Base-by-base conservation (phyloP, 30 jellyfish, hydroid and myxozoan species). In the Pelagia noctiluca region DNA sequence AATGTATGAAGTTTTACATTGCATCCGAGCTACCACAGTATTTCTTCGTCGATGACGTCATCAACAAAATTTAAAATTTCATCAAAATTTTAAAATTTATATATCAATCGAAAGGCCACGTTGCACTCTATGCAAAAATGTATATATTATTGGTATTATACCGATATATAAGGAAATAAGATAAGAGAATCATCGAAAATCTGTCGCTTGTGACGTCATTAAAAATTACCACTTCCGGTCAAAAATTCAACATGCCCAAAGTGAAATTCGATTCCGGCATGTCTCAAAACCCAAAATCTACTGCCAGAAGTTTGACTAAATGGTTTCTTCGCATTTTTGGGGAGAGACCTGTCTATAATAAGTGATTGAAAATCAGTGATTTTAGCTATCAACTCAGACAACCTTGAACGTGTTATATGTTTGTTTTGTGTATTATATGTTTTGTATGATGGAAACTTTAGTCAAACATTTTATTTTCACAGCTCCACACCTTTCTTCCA, bases 291-390 rank as follows among this genome's bases (percentile, higher is more conserved):
- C 80, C 80, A 61, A 67, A 67, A 67, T 67, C 80, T 30, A 63
- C 35, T 67, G 32, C 23, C 63, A 67, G 26, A 67, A 31, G 63
- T 67, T 67, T 67, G 80, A 67, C 80, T 34, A 67, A 35, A 67
- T 30, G 80, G 80, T 67, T 67, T 29, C 35, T 29, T 67, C 63
- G 62, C 80, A 67, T 67, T 67, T 67, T 52, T 67, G 32, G 35
- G 35, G 12, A 67, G 80, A 67, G 80, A 67, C 80, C 80, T 67
- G 80, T 35, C 80, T 67, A 67, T 67, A n/a, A n/a, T n/a, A n/a
- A n/a, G n/a, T n/a, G n/a, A n/a, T n/a, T n/a, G n/a, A n/a, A n/a
- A n/a, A n/a, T n/a, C n/a, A n/a, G n/a, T n/a, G n/a, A n/a, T n/a
- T n/a, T n/a, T n/a, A n/a, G n/a, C n/a, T n/a, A n/a, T n/a, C n/a